Percentiles rank a stretch among this genome's conserved stretches.
Evolutionary conservation across 2,888 invertebrate species (phyloP).

Genomic region (Ichneumoninae sp.): DNA sequence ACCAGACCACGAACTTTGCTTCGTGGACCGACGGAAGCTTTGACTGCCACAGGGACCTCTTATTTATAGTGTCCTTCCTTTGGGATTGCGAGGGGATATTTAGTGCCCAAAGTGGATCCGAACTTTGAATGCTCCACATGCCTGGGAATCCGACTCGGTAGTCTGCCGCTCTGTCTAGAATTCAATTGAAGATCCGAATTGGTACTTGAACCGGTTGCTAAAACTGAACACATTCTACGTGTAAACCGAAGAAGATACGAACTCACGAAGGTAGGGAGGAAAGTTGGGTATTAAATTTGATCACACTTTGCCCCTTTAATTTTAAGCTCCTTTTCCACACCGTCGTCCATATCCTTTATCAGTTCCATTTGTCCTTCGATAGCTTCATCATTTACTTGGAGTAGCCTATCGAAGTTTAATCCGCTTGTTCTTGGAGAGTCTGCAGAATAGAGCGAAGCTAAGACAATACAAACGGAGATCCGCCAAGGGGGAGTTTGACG

Average conservation of each 20-base stretch:
- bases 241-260: background rate
- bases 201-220: background rate
- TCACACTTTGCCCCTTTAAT: background rate
- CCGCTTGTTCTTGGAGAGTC: background rate
- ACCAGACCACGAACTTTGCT: conserved; percentile 50
- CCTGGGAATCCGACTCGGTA: conserved; percentile 44
- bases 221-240: background rate
- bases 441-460: background rate
- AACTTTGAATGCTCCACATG: conserved; percentile 70
- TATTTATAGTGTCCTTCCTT: conserved; percentile 68
- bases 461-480: background rate
- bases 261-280: background rate
- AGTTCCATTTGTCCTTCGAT: background rate
- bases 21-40: conserved; percentile 35
- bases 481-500: background rate
- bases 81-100: conserved; percentile 63
- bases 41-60: conserved; percentile 59
- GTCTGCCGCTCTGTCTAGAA: conserved; percentile 24
- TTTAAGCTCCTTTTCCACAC: background rate
- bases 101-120: conserved; percentile 67
- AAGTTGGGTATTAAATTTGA: background rate
- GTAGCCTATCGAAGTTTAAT: background rate
- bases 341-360: background rate
- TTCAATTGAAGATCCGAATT: background rate
- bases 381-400: background rate